A percentile compares a stretch with the other conserved stretches of the same genome.
These are phyloP conservation scores for Microcebus griseorufus DNA, from an alignment of 2,113 vertebrate genomes.

Conservation along the genomic window DNA sequence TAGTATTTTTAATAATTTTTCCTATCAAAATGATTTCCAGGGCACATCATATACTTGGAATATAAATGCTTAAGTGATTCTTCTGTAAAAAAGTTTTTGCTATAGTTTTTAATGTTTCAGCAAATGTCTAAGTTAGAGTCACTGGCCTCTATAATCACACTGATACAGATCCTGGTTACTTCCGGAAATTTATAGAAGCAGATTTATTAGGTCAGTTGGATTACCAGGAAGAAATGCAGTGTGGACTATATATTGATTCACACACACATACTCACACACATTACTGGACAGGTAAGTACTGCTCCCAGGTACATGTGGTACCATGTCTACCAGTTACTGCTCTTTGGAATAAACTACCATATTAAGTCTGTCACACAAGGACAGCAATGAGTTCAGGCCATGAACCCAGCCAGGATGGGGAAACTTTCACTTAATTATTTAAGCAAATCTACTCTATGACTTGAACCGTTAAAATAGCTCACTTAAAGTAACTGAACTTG, in stretches of 20 bases:
- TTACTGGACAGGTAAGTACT: not conserved
- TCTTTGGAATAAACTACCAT: not conserved
- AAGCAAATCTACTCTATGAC: not conserved
- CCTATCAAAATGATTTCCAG: not conserved
- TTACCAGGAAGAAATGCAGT: not conserved
- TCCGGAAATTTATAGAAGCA: not conserved
- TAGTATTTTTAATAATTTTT: not conserved
- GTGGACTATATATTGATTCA: not conserved
- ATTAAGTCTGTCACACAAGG: not conserved
- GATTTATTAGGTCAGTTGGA: not conserved
- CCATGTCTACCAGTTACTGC: not conserved
- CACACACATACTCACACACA: not conserved
- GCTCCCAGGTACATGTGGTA: fast-evolving
- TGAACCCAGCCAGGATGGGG: not conserved
- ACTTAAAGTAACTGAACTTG: not conserved
- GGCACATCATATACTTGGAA: not conserved
- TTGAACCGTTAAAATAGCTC: not conserved
- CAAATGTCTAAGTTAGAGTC: not conserved
- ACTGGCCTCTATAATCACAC: not conserved
- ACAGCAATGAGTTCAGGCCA: not conserved
- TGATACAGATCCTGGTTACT: not conserved
- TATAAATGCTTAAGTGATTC: not conserved
- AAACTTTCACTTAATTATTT: not conserved
- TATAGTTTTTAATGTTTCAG: not conserved
- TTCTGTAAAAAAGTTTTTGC: not conserved